Conservation (phyloP, 2,888 invertebrate genomes). For the Drosophila setosimentum region DNA sequence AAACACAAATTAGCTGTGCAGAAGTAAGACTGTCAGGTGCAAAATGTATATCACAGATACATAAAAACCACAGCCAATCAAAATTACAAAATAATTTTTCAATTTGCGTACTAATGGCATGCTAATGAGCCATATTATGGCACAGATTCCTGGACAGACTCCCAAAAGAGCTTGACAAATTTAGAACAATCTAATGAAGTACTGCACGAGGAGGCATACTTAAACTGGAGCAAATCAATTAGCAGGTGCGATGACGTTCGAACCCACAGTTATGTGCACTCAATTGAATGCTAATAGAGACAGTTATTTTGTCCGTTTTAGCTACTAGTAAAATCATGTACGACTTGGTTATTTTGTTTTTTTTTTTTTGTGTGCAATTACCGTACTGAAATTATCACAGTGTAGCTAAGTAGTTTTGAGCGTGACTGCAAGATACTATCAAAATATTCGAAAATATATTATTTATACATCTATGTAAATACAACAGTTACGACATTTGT, state of each 20-base stretch:
- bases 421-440: neutral
- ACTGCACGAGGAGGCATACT: constrained; percentile 1
- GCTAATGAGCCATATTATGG: constrained; percentile 51
- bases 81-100: constrained; percentile 3
- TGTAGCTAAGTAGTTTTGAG: constrained; percentile 38
- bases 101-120: constrained; percentile 44
- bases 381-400: constrained; percentile 41
- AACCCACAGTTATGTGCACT: constrained; percentile 71
- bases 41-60: constrained; percentile 34
- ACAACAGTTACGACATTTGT: constrained; percentile 29
- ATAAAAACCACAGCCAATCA: neutral
- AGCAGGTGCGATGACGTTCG: constrained; percentile 58
- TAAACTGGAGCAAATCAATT: constrained; percentile 68
- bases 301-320: constrained; percentile 7
- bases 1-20: constrained; percentile 35
- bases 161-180: constrained; percentile 25
- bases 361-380: constrained; percentile 40
- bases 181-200: constrained; percentile 35
- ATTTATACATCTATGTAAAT: neutral
- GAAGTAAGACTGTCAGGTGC: neutral
- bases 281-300: constrained; percentile 72
- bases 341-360: constrained; percentile 14
- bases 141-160: constrained; percentile 29
- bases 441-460: neutral
- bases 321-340: constrained; percentile 5